A percentile compares a stretch with the other conserved stretches of the same genome.
Conservation (phyloP, 2,113 vertebrate species). For the cattle (Bos taurus) region ARS-UCD2.0 NC_037330.1:98461501-98462000, state of each 20-base stretch:
- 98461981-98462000: neutral
- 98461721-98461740: neutral
- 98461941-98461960: neutral
- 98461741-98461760: constrained; percentile 79
- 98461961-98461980: neutral
- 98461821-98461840: constrained; percentile 87
- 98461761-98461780: constrained; percentile 91
- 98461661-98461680: neutral
- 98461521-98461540: neutral
- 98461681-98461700: neutral
- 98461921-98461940: neutral
- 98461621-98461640: neutral
- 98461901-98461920: constrained; percentile 82
- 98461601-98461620: neutral
- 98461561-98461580: neutral
- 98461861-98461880: constrained; percentile 90
- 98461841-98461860: constrained; percentile 93
- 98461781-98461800: constrained; percentile 88
- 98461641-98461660: neutral
- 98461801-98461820: constrained; percentile 88
- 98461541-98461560: neutral
- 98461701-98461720: neutral
- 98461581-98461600: rapidly evolving
- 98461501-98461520: neutral
- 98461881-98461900: constrained; percentile 92